Evolutionary conservation across 2,888 invertebrate species (phyloP).

Genomic region (Exocentrus adspersus): DNA sequence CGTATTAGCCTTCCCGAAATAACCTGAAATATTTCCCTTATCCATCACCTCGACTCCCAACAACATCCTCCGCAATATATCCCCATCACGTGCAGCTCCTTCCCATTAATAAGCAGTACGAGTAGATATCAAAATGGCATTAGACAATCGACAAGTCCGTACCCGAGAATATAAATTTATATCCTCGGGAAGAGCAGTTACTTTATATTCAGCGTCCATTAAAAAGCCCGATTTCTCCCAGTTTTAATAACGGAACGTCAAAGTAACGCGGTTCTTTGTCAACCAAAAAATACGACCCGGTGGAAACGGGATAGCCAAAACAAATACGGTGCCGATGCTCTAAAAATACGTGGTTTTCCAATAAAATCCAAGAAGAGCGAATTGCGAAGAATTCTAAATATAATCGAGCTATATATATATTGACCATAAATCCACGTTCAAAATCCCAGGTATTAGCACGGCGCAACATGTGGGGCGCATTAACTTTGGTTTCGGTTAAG

Average conservation of each 20-base stretch:
- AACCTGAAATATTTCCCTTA: neutral
- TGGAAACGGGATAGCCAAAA: slow-evolving; percentile 45
- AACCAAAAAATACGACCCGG: slow-evolving; percentile 39
- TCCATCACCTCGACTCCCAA: neutral
- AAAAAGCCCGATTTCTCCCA: slow-evolving; percentile 1
- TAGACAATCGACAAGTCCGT: slow-evolving; percentile 16
- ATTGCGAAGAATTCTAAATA: slow-evolving; percentile 37
- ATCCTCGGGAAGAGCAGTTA: neutral
- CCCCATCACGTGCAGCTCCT: neutral
- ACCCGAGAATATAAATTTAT: slow-evolving; percentile 12
- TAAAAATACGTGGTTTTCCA: slow-evolving; percentile 40
- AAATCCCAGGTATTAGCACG: slow-evolving; percentile 20
- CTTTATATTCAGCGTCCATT: slow-evolving; percentile 6
- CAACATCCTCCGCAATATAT: neutral
- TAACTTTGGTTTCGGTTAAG: neutral
- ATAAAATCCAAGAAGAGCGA: slow-evolving; percentile 37
- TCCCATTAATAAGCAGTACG: slow-evolving; percentile 1
- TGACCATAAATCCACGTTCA: slow-evolving; percentile 29
- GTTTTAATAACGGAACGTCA: slow-evolving; percentile 8
- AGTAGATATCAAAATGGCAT: slow-evolving; percentile 5
- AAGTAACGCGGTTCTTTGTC: slow-evolving; percentile 11
- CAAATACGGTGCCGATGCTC: slow-evolving; percentile 37
- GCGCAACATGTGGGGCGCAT: neutral
- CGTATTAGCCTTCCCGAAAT: neutral
- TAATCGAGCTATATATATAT: slow-evolving; percentile 34